phyloP scores from a whole-genome alignment of 2,113 vertebrate genomes.

The Erpornis zantholeuca region DNA sequence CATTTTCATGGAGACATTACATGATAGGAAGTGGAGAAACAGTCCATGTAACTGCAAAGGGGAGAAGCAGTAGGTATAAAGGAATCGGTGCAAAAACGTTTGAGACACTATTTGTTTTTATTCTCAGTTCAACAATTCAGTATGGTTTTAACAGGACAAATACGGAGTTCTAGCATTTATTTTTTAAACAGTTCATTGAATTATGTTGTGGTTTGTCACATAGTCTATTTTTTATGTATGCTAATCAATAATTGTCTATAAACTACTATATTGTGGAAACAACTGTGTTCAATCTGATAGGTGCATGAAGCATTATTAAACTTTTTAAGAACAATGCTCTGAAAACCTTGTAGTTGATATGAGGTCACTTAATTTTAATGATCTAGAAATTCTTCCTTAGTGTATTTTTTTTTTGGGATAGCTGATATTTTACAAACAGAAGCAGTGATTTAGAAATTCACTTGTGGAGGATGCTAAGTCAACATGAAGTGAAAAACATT shows the following conservation, averaged over 20 bases:
- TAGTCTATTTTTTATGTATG: not conserved
- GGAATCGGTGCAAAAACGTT: not conserved
- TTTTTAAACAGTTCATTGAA: not conserved
- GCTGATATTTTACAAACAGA: not conserved
- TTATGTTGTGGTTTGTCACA: not conserved
- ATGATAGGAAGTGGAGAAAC: not conserved
- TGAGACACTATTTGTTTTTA: not conserved
- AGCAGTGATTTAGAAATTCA: not conserved
- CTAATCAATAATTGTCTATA: not conserved
- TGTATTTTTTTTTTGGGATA: not conserved
- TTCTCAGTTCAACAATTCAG: not conserved
- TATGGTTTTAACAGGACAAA: not conserved
- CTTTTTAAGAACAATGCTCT: not conserved
- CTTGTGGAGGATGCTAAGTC: not conserved
- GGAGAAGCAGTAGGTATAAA: not conserved
- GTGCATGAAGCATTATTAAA: not conserved
- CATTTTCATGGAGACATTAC: not conserved
- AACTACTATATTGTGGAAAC: not conserved
- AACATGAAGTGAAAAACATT: not conserved
- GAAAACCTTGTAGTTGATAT: not conserved
- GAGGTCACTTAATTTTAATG: not conserved
- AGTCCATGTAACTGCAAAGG: not conserved
- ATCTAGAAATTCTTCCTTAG: not conserved
- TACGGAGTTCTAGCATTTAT: not conserved
- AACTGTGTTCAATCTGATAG: not conserved